Percentiles rank a stretch among this genome's conserved stretches.
Evolutionary conservation across 2,888 invertebrate genomes (phyloP).

Genomic region (Noctua janthina): DNA sequence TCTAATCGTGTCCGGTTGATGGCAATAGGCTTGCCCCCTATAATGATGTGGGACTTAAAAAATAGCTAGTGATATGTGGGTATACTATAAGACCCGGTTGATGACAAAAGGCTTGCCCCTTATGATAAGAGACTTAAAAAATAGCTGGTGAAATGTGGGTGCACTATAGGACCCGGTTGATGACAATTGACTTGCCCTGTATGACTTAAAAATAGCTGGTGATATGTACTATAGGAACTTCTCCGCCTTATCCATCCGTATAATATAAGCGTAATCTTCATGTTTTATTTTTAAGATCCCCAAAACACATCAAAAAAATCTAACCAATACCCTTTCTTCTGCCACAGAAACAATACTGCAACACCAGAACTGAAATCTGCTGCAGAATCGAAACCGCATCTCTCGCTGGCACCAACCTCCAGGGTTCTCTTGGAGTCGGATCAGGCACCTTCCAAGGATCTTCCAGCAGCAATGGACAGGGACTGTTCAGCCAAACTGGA

Average conservation of each 20-base stretch:
- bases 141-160: no score
- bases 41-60: no score
- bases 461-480: slow-evolving; percentile 71
- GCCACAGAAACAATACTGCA: slow-evolving; percentile 88
- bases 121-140: no score
- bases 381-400: slow-evolving; percentile 84
- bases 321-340: slow-evolving; percentile 63
- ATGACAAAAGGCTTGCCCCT: no score
- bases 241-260: neutral
- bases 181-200: no score
- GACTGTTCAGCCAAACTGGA: slow-evolving; percentile 72
- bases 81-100: neutral
- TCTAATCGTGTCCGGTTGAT: no score
- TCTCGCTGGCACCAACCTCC: slow-evolving; percentile 73
- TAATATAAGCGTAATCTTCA: neutral
- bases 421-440: slow-evolving; percentile 78
- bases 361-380: slow-evolving; percentile 85
- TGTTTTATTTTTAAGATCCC: neutral
- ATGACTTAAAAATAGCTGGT: no score
- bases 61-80: no score
- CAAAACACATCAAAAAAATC: neutral
- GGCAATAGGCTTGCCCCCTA: no score
- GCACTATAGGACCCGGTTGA: no score
- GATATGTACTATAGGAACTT: neutral
- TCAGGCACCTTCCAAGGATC: slow-evolving; percentile 77